A percentile compares a stretch with the other conserved stretches of the same genome.
phyloP scores from a whole-genome alignment of 2,888 invertebrate genomes.

The Noctua pronuba region DNA sequence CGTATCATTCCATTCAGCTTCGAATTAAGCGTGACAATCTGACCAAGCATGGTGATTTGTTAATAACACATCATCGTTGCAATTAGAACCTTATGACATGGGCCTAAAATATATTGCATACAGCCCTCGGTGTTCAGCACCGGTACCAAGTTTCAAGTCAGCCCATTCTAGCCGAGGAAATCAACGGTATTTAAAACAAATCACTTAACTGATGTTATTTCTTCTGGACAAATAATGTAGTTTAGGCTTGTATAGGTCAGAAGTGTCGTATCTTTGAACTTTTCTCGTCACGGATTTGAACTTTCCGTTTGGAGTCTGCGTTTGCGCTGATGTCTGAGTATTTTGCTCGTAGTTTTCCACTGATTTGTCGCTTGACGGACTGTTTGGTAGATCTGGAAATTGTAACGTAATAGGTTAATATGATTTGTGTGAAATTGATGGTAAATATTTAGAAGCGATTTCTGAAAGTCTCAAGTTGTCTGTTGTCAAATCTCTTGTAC shows the following conservation, averaged over 20 bases:
- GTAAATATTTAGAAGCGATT: background rate
- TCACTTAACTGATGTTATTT: slow-evolving; percentile 81
- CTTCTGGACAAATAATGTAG: slow-evolving; percentile 85
- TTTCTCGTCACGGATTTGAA: slow-evolving; percentile 75
- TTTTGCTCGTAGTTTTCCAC: slow-evolving; percentile 87
- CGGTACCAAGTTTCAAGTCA: background rate
- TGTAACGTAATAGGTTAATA: background rate
- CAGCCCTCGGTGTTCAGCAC: background rate
- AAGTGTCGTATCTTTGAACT: slow-evolving; percentile 85
- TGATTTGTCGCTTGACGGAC: slow-evolving; percentile 88
- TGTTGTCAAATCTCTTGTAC: background rate
- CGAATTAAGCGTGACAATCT: too few relatives aligned
- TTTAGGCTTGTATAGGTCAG: slow-evolving; percentile 87
- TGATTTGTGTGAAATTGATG: background rate
- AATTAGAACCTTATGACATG: background rate
- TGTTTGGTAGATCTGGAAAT: slow-evolving; percentile 82
- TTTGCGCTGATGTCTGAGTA: slow-evolving; percentile 63
- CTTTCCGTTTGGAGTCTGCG: slow-evolving; percentile 78
- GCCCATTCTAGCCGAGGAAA: slow-evolving; percentile 10
- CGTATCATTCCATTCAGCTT: slow-evolving; percentile 1
- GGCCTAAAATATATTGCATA: slow-evolving; percentile 6
- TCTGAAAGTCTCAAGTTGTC: background rate
- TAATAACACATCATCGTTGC: background rate
- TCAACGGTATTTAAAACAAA: slow-evolving; percentile 11
- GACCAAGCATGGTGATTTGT: background rate